Base-by-base conservation (phyloP, 2,888 invertebrate species). In the Noctua pronuba region DNA sequence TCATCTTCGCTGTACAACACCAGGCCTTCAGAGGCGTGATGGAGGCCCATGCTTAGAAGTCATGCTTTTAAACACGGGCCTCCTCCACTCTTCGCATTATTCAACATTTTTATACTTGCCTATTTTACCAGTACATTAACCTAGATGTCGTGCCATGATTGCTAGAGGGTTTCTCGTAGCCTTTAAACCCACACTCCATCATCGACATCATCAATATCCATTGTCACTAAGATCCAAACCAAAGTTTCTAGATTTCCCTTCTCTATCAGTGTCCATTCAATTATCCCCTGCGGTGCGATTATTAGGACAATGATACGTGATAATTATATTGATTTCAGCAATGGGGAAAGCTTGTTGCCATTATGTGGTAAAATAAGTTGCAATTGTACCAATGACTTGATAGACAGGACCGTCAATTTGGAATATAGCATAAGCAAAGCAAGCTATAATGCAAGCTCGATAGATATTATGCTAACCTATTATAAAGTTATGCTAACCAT, bases 1-100 rank as follows among this genome's bases (percentile, higher is more conserved):
- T 98, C 98, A 98, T 98, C 94, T 97, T 97, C 89, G 95, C 97
- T 96, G 93, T 88, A 88, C 74, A 86, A 79, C 80, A 83, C 74
- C 77, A 83, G 73, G 77, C 82, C 80, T 80, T 86, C 83, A 84
- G 78, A 75, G 70, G 85, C 79, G 79, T 72, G 84, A 84, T 85
- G 84, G 84, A 85, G 84, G 84, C 84, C 84, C 84, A 73, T 82
- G 84, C 69, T 84, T 85, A 84, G 82, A 84, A 84, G 84, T 75
- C 70, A 65, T 75, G 79, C 84, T 84, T 84, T 73, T 84, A 84
- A 84, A 85, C 84, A 84, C 79, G 85, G 84, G 84, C 84, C 84
- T 67, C 84, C 85, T 55, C 80, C 86, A 85, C 62, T 76, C 79
- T 73, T 85, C 44, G 82, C 82, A 75, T 69, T 35, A 60, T 77